These are phyloP conservation scores for Margaritifera margaritifera DNA, from an alignment of 2,888 invertebrate genomes.

Conservation along the genomic window DNA sequence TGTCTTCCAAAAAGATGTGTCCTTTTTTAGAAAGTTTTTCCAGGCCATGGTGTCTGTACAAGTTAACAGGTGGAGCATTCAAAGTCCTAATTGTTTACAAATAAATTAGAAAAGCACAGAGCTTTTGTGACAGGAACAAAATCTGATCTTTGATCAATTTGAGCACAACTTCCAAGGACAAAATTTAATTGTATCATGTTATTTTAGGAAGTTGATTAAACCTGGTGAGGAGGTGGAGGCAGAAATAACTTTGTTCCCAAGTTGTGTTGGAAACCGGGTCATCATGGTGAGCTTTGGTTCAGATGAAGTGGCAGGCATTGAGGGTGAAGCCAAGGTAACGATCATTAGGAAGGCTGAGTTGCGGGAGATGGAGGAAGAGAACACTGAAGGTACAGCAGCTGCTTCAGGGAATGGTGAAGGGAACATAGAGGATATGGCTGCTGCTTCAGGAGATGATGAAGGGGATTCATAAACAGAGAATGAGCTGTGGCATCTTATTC, in stretches of 20 bases:
- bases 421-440: neutral
- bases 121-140: too few species aligned
- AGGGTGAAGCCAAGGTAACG: constrained; percentile 35
- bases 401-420: neutral
- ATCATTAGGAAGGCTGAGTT: constrained; percentile 34
- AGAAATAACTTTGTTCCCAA: constrained; percentile 42
- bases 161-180: neutral
- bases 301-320: constrained; percentile 46
- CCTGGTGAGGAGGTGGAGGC: constrained; percentile 48
- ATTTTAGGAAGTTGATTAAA: constrained; percentile 50
- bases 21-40: too few species aligned
- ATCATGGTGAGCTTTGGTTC: constrained; percentile 55
- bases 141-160: too few species aligned
- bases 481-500: too few species aligned
- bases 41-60: too few species aligned
- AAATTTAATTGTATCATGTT: neutral
- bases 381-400: neutral
- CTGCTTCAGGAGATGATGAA: neutral
- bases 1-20: too few species aligned
- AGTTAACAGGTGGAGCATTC: too few species aligned
- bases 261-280: constrained; percentile 39
- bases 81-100: too few species aligned
- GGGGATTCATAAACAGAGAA: neutral
- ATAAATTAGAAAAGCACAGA: too few species aligned
- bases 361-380: neutral